Evolutionary conservation across 2,797 vertebrate genomes (phyloP), one percentile per base, ranked within the genome.

Genomic region (Protonibea diacanthus): DNA sequence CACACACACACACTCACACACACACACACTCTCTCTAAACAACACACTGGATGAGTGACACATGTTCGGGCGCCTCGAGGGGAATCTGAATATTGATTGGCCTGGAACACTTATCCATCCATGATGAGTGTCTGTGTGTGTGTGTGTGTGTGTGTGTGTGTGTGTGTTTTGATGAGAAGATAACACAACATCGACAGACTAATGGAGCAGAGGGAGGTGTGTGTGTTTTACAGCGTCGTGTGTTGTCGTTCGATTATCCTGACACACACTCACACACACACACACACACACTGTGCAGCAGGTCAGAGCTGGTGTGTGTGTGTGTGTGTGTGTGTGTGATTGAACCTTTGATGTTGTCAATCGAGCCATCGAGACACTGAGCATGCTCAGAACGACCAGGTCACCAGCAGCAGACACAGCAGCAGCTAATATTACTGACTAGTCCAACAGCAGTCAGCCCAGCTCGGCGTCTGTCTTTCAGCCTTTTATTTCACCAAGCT

Each of bases 31-130:
- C 20, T 29, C 18, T 33, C 21, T 7, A 6, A 67, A 72, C 47
- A 74, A 74, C 76, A 82, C 81, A 61, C 79, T 23, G 49, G 63
- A 64, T 88, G 83, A 92, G 62, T 83, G 89, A 85, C 89, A 78
- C 9, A 51, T 81, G 82, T 86, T 66, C 17, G 44, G 53, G 53
- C 25, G 14, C 66, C 84, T 82, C 66, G 6, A 65, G 81, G 82
- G 84, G 61, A 73, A 85, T 87, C 84, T 86, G 80, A 86, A 77
- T 81, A 91, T 92, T 40, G 91, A 92, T 88, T 67, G 74, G 63
- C 76, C 82, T 59, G 68, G 65, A 80, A 80, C 76, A 78, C 74
- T 80, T 83, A 82, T 78, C 69, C 49, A 77, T 77, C 69, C 40
- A n/a, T 56, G 71, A 51, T 42, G 60, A 75, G n/a, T 33, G 47